These are phyloP conservation scores for Drosophila pseudotakahashii DNA, from an alignment of 2,888 invertebrate genomes.

Conservation along the genomic window DNA sequence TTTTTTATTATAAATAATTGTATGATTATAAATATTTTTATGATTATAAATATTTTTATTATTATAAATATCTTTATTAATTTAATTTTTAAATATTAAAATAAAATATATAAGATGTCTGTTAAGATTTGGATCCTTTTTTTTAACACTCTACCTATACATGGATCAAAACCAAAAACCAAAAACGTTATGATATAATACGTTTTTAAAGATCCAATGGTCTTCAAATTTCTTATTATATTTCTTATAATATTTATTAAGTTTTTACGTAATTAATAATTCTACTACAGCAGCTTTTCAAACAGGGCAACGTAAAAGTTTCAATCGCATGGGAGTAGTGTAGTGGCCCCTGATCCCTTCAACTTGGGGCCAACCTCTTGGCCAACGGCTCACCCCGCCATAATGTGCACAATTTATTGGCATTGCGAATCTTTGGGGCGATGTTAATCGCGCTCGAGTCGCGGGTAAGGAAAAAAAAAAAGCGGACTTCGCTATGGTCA, in stretches of 20 bases:
- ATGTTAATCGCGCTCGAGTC: conserved; percentile 63
- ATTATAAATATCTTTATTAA: no score
- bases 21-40: no score
- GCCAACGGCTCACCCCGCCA: conserved; percentile 32
- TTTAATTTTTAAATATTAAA: no score
- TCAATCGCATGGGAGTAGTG: conserved; percentile 8
- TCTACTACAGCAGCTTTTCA: neutral
- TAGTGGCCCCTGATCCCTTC: conserved; percentile 24
- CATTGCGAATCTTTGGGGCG: conserved; percentile 74
- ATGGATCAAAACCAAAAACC: no score
- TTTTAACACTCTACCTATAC: no score
- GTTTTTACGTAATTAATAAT: neutral
- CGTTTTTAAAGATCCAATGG: no score
- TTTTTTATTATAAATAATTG: neutral
- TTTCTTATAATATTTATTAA: neutral
- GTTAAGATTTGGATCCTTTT: no score
- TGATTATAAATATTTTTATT: no score
- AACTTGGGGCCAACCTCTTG: conserved; percentile 30
- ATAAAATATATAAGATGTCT: no score
- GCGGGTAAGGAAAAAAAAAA: conserved; percentile 2
- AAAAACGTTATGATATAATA: no score
- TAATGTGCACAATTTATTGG: conserved; percentile 73
- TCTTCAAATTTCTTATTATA: neutral
- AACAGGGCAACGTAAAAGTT: conserved; percentile 21
- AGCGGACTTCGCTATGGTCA: conserved; percentile 46